Evolutionary conservation across 1,140 invertebrate genomes (phyloP).

Genomic region (Bombus turneri): DNA sequence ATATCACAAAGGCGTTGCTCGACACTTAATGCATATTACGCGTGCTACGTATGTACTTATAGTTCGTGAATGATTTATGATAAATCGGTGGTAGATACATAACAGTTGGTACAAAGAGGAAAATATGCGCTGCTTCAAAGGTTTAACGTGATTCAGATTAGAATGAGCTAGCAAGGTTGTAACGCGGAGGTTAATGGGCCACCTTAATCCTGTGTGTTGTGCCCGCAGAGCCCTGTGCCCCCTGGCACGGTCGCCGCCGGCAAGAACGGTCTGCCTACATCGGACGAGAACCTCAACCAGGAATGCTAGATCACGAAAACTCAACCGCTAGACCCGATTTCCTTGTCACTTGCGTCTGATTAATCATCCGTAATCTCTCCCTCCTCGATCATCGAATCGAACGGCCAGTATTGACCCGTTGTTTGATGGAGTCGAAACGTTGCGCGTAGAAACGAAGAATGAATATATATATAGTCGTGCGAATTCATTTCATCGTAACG

Average conservation of each 20-base stretch:
- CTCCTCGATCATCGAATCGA: slow-evolving; percentile 28
- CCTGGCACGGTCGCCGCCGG: slow-evolving; percentile 81
- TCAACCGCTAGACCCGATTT: slow-evolving; percentile 59
- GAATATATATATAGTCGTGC: neutral
- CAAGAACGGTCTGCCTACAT: slow-evolving; percentile 84
- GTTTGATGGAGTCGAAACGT: neutral
- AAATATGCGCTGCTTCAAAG: slow-evolving; percentile 19
- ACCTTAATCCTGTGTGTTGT: slow-evolving; percentile 73
- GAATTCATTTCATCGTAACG: neutral
- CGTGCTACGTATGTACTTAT: neutral
- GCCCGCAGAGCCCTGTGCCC: slow-evolving; percentile 86
- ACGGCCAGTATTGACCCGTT: neutral
- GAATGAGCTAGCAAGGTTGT: slow-evolving; percentile 5
- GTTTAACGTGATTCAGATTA: slow-evolving; percentile 35
- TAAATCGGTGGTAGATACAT: neutral
- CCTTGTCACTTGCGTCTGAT: slow-evolving; percentile 63
- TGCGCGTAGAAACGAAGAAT: neutral
- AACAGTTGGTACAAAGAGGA: neutral
- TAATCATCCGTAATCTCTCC: slow-evolving; percentile 57
- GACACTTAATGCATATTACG: neutral
- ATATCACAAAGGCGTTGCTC: neutral
- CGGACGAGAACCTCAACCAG: slow-evolving; percentile 88
- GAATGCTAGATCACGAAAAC: slow-evolving; percentile 80
- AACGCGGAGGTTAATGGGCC: slow-evolving; percentile 35
- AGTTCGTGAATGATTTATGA: neutral